phyloP scores from a whole-genome alignment of 1,140 invertebrate genomes.

The Oryctes rhinoceros region DNA sequence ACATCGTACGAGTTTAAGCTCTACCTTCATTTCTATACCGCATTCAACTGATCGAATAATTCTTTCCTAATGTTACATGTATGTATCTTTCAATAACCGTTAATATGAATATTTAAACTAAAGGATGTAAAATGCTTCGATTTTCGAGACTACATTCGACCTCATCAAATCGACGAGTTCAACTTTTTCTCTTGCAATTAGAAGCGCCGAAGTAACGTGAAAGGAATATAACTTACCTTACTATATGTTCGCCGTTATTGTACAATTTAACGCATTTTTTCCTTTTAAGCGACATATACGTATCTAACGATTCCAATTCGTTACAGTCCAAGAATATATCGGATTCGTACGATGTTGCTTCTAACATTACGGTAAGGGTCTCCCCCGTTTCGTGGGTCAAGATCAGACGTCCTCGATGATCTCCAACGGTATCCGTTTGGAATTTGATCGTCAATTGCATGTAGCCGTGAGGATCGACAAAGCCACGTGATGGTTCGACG shows the following conservation, averaged over 20 bases:
- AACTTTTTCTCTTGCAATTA: too few relatives aligned
- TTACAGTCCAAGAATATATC: conserved; percentile 55
- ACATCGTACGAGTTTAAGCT: too few relatives aligned
- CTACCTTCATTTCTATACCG: too few relatives aligned
- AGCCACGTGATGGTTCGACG: conserved; percentile 58
- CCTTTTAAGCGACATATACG: conserved; percentile 60
- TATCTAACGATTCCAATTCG: conserved; percentile 59
- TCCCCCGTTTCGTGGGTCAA: conserved; percentile 62
- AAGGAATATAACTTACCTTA: conserved; percentile 44
- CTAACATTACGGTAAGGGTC: conserved; percentile 54
- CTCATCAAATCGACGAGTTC: too few relatives aligned
- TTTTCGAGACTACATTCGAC: too few relatives aligned
- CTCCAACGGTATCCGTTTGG: conserved; percentile 50
- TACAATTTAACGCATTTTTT: conserved; percentile 57
- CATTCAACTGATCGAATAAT: too few relatives aligned
- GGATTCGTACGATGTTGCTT: conserved; percentile 54
- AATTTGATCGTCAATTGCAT: conserved; percentile 56
- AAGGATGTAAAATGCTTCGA: too few relatives aligned
- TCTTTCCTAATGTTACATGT: too few relatives aligned
- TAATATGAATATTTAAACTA: too few relatives aligned
- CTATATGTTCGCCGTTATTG: conserved; percentile 61
- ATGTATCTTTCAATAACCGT: too few relatives aligned
- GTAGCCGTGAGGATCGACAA: conserved; percentile 55
- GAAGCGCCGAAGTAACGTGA: too few relatives aligned
- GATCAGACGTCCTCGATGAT: conserved; percentile 53